Conservation (phyloP, 37 sponge, comb jelly and placozoan species). For the Eunapius fragilis region DNA sequence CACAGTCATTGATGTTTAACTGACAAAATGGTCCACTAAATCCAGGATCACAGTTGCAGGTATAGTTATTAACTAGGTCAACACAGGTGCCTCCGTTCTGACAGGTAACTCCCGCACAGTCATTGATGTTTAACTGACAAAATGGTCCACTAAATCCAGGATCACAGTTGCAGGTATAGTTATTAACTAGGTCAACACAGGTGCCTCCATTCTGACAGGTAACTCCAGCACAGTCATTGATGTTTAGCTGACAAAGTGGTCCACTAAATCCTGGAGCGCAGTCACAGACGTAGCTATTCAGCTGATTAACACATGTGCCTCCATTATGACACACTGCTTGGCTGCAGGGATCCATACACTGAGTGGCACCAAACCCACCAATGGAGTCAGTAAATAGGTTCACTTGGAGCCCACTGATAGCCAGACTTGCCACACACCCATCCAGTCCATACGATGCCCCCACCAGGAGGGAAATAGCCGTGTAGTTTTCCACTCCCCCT, state of each 20-base stretch:
- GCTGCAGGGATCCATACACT: conserved; percentile 22
- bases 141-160: conserved; percentile 20
- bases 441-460: conserved; percentile 40
- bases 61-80: conserved; percentile 3
- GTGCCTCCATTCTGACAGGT: conserved; percentile 41
- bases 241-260: conserved; percentile 38
- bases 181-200: conserved; percentile 20
- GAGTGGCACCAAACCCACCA: conserved; percentile 29
- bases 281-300: conserved; percentile 39
- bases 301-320: conserved; percentile 32
- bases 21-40: conserved; percentile 57
- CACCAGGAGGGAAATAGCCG: conserved; percentile 7
- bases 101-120: conserved; percentile 18
- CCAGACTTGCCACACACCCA: conserved; percentile 50
- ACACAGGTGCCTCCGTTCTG: conserved; percentile 29
- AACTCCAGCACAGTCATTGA: conserved; percentile 18
- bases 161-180: conserved; percentile 22
- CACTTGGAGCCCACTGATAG: conserved; percentile 3
- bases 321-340: conserved; percentile 2
- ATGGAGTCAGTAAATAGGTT: conserved; percentile 40
- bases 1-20: conserved; percentile 67
- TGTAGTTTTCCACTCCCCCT: conserved; percentile 51
- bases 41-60: conserved; percentile 46
- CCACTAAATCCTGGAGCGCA: conserved; percentile 43
- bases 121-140: conserved; percentile 44